Base-by-base conservation (phyloP, 2,113 vertebrate species). In the Coreoperca whiteheadi region DNA sequence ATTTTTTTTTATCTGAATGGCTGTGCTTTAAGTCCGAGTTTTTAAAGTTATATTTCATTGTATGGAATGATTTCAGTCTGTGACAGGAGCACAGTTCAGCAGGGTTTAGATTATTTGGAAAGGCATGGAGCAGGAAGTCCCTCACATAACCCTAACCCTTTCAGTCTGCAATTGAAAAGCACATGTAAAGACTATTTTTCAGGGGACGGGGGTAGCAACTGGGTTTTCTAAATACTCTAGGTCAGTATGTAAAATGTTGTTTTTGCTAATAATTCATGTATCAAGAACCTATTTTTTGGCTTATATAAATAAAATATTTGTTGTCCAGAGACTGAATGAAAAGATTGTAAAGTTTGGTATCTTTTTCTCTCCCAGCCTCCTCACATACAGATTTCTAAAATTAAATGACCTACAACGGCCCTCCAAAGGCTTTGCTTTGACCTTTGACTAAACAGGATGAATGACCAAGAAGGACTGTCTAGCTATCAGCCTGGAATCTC, bases 401-500 rank as follows among this genome's bases (percentile, higher is more conserved):
- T 76, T 32, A 72, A 50, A 59, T 48, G 77, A 85, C 78, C 84
- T 82, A 21, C 68, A 79, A 14, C 16, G 8, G 32, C 74, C 76
- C 69, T 81, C 74, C 70, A 54, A 57, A 70, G 77, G 59, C 74
- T 91, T 87, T 75, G 71, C 81, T 53, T 64, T 60, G 72, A 88
- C 91, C 79, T 88, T 48, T 77, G 74, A 39, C 74, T 78, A 66
- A 89, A 87, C 69, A 81, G 86, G 92, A 90, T 93, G 84, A 88
- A 88, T 86, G 90, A 83, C 83, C 37, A 46, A 72, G 77, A 74
- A 63, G 67, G 76, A 64, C 83, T 77, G 74, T 80, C 56, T 54
- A 21, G 48, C 84, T 91, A 88, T 91, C 84, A 66, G 77, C 72
- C 88, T 66, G 89, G 87, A 89, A 89, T 92, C 91, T 87, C 37